phyloP scores from a whole-genome alignment of 2,113 vertebrate species.

The Sphyrna mokarran region DNA sequence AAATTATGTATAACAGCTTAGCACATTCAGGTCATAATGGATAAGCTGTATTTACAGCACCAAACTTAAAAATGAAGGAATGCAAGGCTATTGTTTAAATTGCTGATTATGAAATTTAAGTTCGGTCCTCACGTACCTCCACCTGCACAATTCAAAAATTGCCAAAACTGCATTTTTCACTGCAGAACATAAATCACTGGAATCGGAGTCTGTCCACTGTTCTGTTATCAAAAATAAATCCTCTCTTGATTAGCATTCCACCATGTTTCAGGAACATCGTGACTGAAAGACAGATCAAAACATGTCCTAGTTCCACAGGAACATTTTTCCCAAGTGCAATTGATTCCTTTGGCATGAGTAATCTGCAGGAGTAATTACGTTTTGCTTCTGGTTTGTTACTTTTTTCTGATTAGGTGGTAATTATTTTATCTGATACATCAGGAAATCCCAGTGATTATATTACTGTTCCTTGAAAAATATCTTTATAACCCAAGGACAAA shows the following conservation, averaged over 20 bases:
- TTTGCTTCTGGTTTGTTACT: not conserved
- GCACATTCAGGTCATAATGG: not conserved
- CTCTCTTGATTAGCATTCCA: conserved; percentile 22
- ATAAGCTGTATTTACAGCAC: not conserved
- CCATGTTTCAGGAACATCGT: conserved; percentile 33
- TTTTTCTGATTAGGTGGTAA: not conserved
- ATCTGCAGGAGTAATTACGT: not conserved
- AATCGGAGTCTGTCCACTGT: not conserved
- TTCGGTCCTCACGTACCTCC: conserved; percentile 31
- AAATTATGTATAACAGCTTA: not conserved
- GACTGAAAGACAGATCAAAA: conserved; percentile 40
- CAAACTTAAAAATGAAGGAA: not conserved
- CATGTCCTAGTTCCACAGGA: not conserved
- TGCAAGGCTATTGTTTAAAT: not conserved
- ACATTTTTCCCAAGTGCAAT: conserved; percentile 23
- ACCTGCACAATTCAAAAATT: conserved; percentile 45
- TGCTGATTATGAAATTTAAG: not conserved
- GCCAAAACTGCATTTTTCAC: conserved; percentile 42
- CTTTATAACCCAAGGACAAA: not conserved
- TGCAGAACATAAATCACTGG: not conserved
- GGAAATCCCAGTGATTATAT: not conserved
- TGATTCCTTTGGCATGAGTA: conserved; percentile 11
- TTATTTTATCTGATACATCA: not conserved
- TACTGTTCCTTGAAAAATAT: not conserved
- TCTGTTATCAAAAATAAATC: conserved; percentile 35